Evolutionary conservation across 2,888 invertebrate species (phyloP), one percentile per base, ranked within the genome.

Genomic region (Aleiodes testaceus): DNA sequence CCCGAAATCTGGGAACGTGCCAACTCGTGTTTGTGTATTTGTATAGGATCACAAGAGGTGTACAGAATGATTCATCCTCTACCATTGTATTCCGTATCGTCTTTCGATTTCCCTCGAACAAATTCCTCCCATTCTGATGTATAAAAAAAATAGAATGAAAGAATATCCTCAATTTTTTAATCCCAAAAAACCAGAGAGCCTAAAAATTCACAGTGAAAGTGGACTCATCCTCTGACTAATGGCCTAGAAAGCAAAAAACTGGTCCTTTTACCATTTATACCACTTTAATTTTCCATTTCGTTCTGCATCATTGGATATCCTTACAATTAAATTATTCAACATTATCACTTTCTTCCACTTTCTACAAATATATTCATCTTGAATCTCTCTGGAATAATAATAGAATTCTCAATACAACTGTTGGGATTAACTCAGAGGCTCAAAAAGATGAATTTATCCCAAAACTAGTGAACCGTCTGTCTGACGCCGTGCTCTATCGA

Each of bases 401-500:
- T 45, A 14, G 26, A 26, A 26, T 26, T 26, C 3, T 26, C n/a
- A n/a, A n/a, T n/a, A n/a, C n/a, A n/a, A n/a, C n/a, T n/a, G n/a
- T n/a, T n/a, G n/a, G n/a, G n/a, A n/a, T n/a, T n/a, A n/a, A n/a
- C n/a, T n/a, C n/a, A n/a, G n/a, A n/a, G n/a, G n/a, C n/a, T n/a
- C 59, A 9, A 36, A 26, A 36, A 59, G 59, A 36, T 59, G 59
- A 36, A 59, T 59, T 9, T 20, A 18, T 16, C 11, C 30, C 14
- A 7, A 16, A 42, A 42, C 42, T n/a, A 53, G 26, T 26, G 26
- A 26, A 12, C 18, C 59, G 59, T 59, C 59, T 36, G 11, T 59
- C 42, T 59, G 59, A 59, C 36, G 59, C 59, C 59, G 14, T 42
- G 36, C 42, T 59, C 14, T 59, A 59, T 59, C 59, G 59, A 59